A percentile compares a stretch with the other conserved stretches of the same genome.
Evolutionary conservation across 2,888 invertebrate genomes (phyloP).

Genomic region (Amblyteles armatorius): DNA sequence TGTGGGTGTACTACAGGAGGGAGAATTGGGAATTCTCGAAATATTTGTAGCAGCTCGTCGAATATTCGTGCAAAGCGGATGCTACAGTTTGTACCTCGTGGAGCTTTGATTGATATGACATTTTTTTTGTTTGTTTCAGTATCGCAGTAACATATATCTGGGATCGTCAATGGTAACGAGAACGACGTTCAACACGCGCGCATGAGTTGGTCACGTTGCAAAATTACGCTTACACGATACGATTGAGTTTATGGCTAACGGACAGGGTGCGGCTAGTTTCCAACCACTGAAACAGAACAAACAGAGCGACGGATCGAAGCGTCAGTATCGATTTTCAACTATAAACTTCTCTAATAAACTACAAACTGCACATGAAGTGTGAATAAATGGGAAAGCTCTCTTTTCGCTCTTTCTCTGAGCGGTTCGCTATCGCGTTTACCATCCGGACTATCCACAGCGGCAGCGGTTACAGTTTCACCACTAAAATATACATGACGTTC

Average conservation of each 20-base stretch:
- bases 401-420: slow-evolving; percentile 1
- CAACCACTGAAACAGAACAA: slow-evolving; percentile 36
- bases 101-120: too few relatives aligned
- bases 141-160: not conserved
- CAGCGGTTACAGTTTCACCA: slow-evolving; percentile 43
- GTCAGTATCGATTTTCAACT: slow-evolving; percentile 44
- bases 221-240: slow-evolving; percentile 39
- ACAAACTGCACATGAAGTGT: not conserved
- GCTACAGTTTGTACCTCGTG: too few relatives aligned
- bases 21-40: slow-evolving; percentile 46
- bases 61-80: slow-evolving; percentile 31
- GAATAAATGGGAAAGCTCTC: slow-evolving; percentile 12
- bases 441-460: slow-evolving; percentile 3
- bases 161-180: slow-evolving; percentile 17
- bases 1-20: not conserved
- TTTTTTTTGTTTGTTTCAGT: not conserved
- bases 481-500: slow-evolving; percentile 53
- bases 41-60: slow-evolving; percentile 44
- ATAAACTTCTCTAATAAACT: slow-evolving; percentile 34
- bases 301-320: slow-evolving; percentile 36
- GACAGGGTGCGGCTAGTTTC: slow-evolving; percentile 23
- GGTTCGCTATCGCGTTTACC: not conserved
- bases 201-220: slow-evolving; percentile 2
- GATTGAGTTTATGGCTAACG: slow-evolving; percentile 22
- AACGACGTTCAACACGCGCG: not conserved